Conservation (phyloP, 2,888 invertebrate species). For the Agriopis leucophaearia region DNA sequence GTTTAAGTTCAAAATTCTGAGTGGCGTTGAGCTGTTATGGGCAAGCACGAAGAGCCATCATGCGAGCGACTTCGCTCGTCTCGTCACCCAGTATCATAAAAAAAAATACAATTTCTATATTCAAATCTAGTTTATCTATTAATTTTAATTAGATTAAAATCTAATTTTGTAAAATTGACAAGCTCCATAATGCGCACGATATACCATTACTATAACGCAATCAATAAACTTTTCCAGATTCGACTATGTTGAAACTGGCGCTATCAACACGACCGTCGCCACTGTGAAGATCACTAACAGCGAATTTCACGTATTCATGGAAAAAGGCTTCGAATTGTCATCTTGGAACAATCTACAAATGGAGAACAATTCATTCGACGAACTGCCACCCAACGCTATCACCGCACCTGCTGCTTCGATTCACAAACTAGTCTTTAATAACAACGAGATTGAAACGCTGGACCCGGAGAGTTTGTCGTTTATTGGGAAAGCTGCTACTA, state of each 20-base stretch:
- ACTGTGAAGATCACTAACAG: slow-evolving; percentile 87
- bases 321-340: slow-evolving; percentile 87
- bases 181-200: neutral
- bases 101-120: too few relatives aligned
- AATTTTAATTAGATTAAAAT: slow-evolving; percentile 5
- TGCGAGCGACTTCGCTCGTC: too few relatives aligned
- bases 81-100: too few relatives aligned
- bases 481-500: slow-evolving; percentile 80
- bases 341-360: slow-evolving; percentile 89
- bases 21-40: too few relatives aligned
- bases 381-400: slow-evolving; percentile 85
- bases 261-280: slow-evolving; percentile 88
- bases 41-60: too few relatives aligned
- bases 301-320: slow-evolving; percentile 86
- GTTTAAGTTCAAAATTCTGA: too few relatives aligned
- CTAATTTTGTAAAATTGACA: neutral
- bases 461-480: slow-evolving; percentile 86
- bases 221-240: slow-evolving; percentile 81
- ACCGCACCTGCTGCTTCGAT: slow-evolving; percentile 77
- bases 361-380: slow-evolving; percentile 88
- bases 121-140: too few relatives aligned
- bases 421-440: slow-evolving; percentile 86
- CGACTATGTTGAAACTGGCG: slow-evolving; percentile 86
- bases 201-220: neutral
- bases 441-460: slow-evolving; percentile 76